phyloP scores from a whole-genome alignment of 2,113 vertebrate species.

The Etia nguti region DNA sequence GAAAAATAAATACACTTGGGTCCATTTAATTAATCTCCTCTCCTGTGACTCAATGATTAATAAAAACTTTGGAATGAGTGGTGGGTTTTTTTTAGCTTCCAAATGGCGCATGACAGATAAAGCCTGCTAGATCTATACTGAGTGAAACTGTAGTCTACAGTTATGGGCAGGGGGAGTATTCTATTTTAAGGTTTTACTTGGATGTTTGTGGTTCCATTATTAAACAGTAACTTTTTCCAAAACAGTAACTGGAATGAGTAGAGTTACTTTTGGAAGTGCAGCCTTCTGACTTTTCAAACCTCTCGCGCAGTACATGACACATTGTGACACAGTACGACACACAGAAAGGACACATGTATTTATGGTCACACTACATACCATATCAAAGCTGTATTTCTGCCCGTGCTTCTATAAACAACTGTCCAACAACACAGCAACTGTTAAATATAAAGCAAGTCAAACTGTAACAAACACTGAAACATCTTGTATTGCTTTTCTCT shows the following conservation, averaged over 20 bases:
- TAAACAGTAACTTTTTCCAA: neutral
- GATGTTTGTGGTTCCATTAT: neutral
- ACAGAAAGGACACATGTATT: neutral
- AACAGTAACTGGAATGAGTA: neutral
- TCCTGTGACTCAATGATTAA: neutral
- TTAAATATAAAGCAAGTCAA: neutral
- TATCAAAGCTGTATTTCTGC: neutral
- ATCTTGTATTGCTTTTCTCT: neutral
- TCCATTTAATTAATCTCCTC: neutral
- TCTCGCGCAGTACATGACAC: neutral
- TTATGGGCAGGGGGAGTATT: neutral
- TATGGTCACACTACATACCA: neutral
- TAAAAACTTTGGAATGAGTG: neutral
- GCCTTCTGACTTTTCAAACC: neutral
- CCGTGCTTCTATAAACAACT: neutral
- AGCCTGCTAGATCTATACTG: neutral
- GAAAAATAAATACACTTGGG: rapidly evolving
- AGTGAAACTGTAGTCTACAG: neutral
- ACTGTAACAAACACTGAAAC: rapidly evolving
- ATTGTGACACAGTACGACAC: neutral
- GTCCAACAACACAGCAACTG: rapidly evolving
- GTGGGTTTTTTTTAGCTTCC: neutral
- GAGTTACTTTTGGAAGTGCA: neutral
- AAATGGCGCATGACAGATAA: neutral
- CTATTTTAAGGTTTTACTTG: neutral